Base-by-base conservation (phyloP, 2,113 vertebrate species). In the Globicephala melas region DNA sequence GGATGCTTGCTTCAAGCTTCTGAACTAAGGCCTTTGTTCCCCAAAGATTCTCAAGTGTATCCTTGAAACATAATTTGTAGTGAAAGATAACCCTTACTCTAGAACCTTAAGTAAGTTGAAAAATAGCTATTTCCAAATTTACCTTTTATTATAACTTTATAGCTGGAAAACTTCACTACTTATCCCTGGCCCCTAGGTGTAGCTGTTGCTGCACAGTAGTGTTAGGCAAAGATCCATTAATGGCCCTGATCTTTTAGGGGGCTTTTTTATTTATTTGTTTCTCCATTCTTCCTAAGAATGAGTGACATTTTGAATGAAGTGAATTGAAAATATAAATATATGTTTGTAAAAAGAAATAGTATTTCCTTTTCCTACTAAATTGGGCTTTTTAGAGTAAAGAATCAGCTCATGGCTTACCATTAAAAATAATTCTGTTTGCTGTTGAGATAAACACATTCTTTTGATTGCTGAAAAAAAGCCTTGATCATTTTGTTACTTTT, bases 111-210 rank as follows among this genome's bases (percentile, higher is more conserved):
- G 65, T 86, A 79, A 80, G 70, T 26, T 87, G 47, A 85, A 4
- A 80, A 91, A 55, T 12, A 41, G 8, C 18, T 83, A 62, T 95
- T 86, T 91, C 38, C 62, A 13, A 71, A 0, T 74, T 96, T 67
- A 79, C 31, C 58, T 82, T 92, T 81, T 85, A 31, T 3, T 80
- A 0, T 53, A 60, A 38, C 18, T 13, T 3, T 58, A 7, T 10
- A 62, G 26, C 47, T 85, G 28, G 47, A 71, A 93, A 77, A 63
- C 4, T 0, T 86, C 50, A 86, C 63, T 89, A 65, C 71, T 94
- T 55, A 88, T 8, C 58, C 95, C 62, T 0, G 13, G 76, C 98
- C 99, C 97, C 98, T 98, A 97, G 98, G 91, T 98, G 99, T 96
- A 97, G 98, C 98, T 99, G 41, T 89, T 94, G 98, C 85, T 88